A percentile compares a stretch with the other conserved stretches of the same genome.
phyloP scores from a whole-genome alignment of 2,797 vertebrate genomes.

The Lerista edwardsae region DNA sequence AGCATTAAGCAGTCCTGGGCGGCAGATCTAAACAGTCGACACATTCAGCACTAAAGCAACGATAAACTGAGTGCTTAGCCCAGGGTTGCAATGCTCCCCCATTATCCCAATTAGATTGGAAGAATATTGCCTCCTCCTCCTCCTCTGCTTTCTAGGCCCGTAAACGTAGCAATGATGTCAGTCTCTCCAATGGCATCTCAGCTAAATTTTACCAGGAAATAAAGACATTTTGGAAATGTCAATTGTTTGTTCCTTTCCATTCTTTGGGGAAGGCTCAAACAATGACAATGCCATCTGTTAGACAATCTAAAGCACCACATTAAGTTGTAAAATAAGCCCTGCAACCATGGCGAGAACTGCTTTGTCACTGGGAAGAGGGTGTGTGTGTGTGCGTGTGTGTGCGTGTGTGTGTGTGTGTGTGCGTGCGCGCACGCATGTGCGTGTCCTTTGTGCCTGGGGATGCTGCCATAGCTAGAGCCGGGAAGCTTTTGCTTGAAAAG shows the following conservation, averaged over 20 bases:
- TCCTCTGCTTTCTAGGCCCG: neutral
- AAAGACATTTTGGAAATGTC: constrained; percentile 65
- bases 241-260: constrained; percentile 64
- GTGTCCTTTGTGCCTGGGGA: no score
- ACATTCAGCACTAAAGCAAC: neutral
- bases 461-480: no score
- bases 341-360: constrained; percentile 41
- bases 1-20: no score
- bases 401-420: neutral
- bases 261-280: constrained; percentile 56
- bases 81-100: neutral
- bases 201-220: constrained; percentile 48
- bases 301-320: constrained; percentile 51
- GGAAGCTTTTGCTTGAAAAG: no score
- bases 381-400: no score
- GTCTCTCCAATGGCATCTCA: constrained; percentile 36
- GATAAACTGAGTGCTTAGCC: neutral
- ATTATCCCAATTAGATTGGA: neutral
- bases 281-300: constrained; percentile 67
- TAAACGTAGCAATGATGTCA: neutral
- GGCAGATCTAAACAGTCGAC: no score
- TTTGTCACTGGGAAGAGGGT: constrained; percentile 44
- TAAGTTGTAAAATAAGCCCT: constrained; percentile 50
- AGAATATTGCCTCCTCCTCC: no score
- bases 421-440: no score